Evolutionary conservation across 2,113 vertebrate genomes (phyloP), one percentile per base, ranked within the genome.

Genomic region (Pollimyrus isidori): DNA sequence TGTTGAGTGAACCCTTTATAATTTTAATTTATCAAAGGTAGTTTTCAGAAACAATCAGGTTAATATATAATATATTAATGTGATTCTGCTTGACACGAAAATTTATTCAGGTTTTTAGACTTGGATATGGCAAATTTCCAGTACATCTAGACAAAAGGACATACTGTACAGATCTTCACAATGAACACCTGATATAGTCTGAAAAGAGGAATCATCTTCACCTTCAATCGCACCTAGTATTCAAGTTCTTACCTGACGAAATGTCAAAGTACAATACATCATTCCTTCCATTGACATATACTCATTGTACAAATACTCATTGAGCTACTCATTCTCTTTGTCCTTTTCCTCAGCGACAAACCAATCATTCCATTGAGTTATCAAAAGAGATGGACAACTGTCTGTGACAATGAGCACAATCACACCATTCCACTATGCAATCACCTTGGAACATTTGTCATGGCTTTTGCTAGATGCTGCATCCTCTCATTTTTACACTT

Each of bases 381-480:
- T 45, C 50, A 45, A 85, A 52, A 89, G 52, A 89, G 53, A 87
- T 87, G 52, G 50, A 89, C 88, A 89, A 83, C 88, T 89, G 76
- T 80, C 80, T 84, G 23, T 62, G 76, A 89, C 88, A 89, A 89
- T 89, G 88, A 86, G 88, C 88, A 87, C 94, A 95, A 96, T 96
- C 95, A 95, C 93, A 93, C 89, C 92, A 90, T 91, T 90, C 92
- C 89, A 92, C 93, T 92, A 91, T 87, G 93, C 94, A 96, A 95
- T 96, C 95, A 95, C 94, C 80, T 91, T 42, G 89, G 94, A 94
- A 94, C 93, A 92, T 95, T 94, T 93, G 11, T 91, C 93, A 91
- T 93, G 93, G 94, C 91, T 50, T 82, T 50, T 84, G 23, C 13
- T 91, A 91, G 88, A 91, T 90, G 86, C 91, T 89, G 90, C 62